These are phyloP conservation scores for Germaria angustata DNA, from an alignment of 2,888 invertebrate species.

Conservation along the genomic window DNA sequence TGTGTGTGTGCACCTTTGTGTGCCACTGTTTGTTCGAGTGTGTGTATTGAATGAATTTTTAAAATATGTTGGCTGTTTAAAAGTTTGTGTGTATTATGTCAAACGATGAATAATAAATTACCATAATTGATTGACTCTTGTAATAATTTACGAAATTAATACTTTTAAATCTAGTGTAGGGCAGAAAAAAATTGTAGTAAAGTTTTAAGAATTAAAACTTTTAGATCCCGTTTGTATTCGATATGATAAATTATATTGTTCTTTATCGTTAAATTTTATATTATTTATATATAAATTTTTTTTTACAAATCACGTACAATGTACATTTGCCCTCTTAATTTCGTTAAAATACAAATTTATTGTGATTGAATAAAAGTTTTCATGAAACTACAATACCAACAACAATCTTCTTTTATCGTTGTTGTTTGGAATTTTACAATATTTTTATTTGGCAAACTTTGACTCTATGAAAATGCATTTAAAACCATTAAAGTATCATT, in stretches of 20 bases:
- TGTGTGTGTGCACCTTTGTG: neutral
- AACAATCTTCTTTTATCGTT: neutral
- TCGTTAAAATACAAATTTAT: neutral
- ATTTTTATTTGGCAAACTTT: constrained; percentile 15
- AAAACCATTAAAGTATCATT: constrained; percentile 37
- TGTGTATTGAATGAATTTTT: constrained; percentile 2
- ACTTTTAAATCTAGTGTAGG: neutral
- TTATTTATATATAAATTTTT: no score
- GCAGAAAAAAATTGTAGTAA: neutral
- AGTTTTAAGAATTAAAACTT: neutral
- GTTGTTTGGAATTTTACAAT: neutral
- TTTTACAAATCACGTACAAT: no score
- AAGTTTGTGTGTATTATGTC: constrained; percentile 17
- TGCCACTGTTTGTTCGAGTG: no score
- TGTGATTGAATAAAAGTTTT: neutral
- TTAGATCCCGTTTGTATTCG: no score
- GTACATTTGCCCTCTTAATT: neutral
- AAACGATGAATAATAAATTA: constrained; percentile 41
- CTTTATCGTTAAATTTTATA: no score
- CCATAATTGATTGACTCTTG: constrained; percentile 37
- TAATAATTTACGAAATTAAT: constrained; percentile 14
- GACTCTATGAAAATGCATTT: constrained; percentile 16
- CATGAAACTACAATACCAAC: neutral
- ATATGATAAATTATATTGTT: no score
- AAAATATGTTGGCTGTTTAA: constrained; percentile 10